Evolutionary conservation across 2,113 vertebrate genomes (phyloP).

Genomic region (Hemibagrus wyckioides): DNA sequence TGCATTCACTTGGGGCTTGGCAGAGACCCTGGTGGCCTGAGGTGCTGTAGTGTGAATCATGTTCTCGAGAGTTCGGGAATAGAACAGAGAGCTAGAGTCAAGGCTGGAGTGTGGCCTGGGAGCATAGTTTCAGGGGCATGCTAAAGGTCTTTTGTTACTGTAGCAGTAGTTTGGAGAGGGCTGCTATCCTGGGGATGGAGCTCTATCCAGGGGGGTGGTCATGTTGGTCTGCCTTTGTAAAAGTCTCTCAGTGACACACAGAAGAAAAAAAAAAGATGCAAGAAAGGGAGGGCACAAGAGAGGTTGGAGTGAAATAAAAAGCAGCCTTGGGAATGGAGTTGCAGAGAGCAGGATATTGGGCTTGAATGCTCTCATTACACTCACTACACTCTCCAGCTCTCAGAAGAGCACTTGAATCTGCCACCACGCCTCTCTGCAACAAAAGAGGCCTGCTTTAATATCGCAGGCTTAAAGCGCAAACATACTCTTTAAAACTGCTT

Average conservation of each 20-base stretch:
- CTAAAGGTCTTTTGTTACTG: conserved; percentile 50
- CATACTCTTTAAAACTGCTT: conserved; percentile 59
- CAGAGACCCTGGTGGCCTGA: conserved; percentile 54
- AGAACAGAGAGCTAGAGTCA: conserved; percentile 19
- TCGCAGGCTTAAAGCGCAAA: conserved; percentile 52
- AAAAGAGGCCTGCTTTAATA: conserved; percentile 60
- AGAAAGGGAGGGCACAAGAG: conserved; percentile 64
- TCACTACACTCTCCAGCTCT: conserved; percentile 53
- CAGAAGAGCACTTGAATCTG: conserved; percentile 71
- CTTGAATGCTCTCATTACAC: conserved; percentile 74
- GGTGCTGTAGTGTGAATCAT: conserved; percentile 64
- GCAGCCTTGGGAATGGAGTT: conserved; percentile 65
- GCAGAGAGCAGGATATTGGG: conserved; percentile 71
- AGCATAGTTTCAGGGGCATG: conserved; percentile 53
- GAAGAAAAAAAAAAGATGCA: conserved; percentile 44
- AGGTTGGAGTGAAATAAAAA: conserved; percentile 66
- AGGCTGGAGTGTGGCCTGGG: conserved; percentile 57
- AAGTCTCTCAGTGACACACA: conserved; percentile 75
- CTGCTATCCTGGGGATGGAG: conserved; percentile 58
- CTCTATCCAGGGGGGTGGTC: conserved; percentile 65
- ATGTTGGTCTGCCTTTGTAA: conserved; percentile 73
- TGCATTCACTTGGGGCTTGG: conserved; percentile 56
- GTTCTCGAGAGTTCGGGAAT: conserved; percentile 48
- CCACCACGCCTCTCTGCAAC: conserved; percentile 61
- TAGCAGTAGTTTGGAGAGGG: conserved; percentile 44